Conservation (phyloP, 2,113 vertebrate species). For the Mesembrinibis cayennensis region DNA sequence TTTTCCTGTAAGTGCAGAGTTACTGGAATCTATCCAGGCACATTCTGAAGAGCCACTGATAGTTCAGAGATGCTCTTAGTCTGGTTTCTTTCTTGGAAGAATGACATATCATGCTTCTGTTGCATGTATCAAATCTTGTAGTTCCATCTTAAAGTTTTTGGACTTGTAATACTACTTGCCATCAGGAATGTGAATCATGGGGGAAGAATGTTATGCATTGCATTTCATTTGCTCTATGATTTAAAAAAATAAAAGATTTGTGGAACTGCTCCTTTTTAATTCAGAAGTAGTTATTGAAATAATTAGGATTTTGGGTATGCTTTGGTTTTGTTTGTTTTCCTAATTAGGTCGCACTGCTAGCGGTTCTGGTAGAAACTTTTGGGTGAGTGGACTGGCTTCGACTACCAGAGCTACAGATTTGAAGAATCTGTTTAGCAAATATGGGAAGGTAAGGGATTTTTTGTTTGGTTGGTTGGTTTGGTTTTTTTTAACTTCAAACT, state of each 20-base stretch:
- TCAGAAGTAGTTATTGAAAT: background rate
- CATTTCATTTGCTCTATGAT: background rate
- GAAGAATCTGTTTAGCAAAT: constrained; percentile 96
- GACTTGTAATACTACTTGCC: background rate
- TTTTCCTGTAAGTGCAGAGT: background rate
- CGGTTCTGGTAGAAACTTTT: constrained; percentile 88
- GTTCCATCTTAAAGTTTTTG: background rate
- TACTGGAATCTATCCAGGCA: background rate
- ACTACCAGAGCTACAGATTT: constrained; percentile 96
- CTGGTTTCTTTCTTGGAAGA: background rate
- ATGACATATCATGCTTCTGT: background rate
- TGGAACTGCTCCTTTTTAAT: background rate
- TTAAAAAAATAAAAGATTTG: background rate
- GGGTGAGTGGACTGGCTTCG: constrained; percentile 97
- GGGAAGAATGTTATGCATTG: background rate
- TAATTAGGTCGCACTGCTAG: constrained; percentile 69
- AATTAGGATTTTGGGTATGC: background rate
- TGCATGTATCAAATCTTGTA: background rate
- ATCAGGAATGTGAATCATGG: background rate
- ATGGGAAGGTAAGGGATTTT: constrained; percentile 85
- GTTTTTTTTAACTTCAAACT: background rate
- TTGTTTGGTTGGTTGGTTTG: background rate
- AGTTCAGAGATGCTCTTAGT: background rate
- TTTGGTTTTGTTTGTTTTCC: background rate
- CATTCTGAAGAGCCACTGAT: background rate